Base-by-base conservation (phyloP, 2,888 invertebrate species). In the Protonemura montana region DNA sequence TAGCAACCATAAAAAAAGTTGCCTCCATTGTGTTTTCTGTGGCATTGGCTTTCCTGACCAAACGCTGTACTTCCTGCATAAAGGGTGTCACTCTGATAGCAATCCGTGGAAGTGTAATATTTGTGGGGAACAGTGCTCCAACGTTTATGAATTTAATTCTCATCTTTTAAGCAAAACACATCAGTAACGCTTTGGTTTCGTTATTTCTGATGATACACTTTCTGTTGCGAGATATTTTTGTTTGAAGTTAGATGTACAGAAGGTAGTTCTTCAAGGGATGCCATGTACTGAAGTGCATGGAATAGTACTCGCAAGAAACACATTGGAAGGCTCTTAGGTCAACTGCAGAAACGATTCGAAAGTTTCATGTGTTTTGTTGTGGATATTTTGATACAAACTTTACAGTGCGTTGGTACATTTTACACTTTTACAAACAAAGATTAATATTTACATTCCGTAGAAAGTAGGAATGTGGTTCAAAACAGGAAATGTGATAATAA, bases 61-160 rank as follows among this genome's bases (percentile, higher is more conserved):
- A 90, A 99, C 98, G 0, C 93, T 99, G 87, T 98, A 98, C 92
- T 98, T 98, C 92, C 94, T 99, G 88, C 99, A 99, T 93, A 98
- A 98, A 93, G 98, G 98, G 89, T 97, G 99, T 91, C 99, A 99
- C 93, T 98, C 98, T 89, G 98, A 98, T 91, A 96, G 97, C 89
- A 98, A 98, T 92, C 98, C 99, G 0, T 99, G 96, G 95, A 98
- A 98, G 92, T 98, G 98, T 92, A 99, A 99, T 92, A 97, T 99
- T 89, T 99, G 99, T 92, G 98, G 98, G 84, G 97, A 98, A 91
- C 96, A 97, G 91, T 98, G 98, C 92, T 96, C 96, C 91, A 98
- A 98, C 91, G 96, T 98, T 86, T 98, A 98, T 92, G 98, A 98
- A 92, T 99, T 99, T 93, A 98, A 98, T 93, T 97, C 98, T 89